Base-by-base conservation (phyloP, 2,888 invertebrate species). In the Ochlodes sylvanus region DNA sequence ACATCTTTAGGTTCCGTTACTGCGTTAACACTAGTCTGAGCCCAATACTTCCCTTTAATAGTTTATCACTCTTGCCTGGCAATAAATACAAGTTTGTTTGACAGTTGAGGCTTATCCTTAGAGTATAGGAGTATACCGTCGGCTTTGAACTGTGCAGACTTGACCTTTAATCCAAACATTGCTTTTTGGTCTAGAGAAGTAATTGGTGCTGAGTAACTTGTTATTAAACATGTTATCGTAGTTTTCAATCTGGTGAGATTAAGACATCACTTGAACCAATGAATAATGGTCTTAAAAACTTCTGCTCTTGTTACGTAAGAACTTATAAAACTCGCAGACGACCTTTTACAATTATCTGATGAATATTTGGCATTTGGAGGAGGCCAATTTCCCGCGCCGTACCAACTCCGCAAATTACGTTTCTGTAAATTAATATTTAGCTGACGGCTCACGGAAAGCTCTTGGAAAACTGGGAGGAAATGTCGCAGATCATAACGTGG, bases 371-470 rank as follows among this genome's bases (percentile, higher is more conserved):
- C 34, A 34, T 55, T 55, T 34, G 32, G n/a, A 32, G 32, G 14
- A 34, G 32, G 32, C 32, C 55, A 34, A 17, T 55, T 55, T 34
- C 32, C 55, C 55, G 55, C 55, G 55, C 9, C 15, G 15, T 9
- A n/a, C n/a, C 34, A 15, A 34, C 55, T 34, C 55, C 15, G 17
- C 55, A 55, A 55, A 55, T 55, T 55, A 55, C 55, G 55, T 55
- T 55, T 55, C 55, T 55, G 32, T 60, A 44, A 60, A 60, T 60
- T 60, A 27, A 60, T 60, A 60, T 60, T 60, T 60, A 60, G 58
- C 58, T 44, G 58, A 44, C 58, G 42, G 42, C 44, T 60, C 42
- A 15, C 19, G 58, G 42, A 58, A 58, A 58, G 41, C 41, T 42
- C n/a, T 6, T 17, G 42, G 42, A 9, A 19, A 60, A 17, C 42